Evolutionary conservation across 1,140 invertebrate species (phyloP).

Genomic region (Bombyx mandarina): DNA sequence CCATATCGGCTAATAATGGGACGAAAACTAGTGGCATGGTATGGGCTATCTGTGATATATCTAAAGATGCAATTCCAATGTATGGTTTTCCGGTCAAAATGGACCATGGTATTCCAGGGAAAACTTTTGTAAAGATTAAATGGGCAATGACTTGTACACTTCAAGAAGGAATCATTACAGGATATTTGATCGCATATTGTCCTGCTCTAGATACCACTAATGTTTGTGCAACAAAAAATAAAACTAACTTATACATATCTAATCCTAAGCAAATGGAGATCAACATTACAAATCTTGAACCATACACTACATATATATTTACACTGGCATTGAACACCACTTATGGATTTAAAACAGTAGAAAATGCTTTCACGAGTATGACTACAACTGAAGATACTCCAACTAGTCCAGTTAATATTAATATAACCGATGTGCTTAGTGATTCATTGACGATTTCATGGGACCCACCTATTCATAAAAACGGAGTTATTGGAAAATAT

Average conservation of each 20-base stretch:
- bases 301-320: slow-evolving; percentile 85
- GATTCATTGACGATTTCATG: slow-evolving; percentile 78
- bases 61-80: slow-evolving; percentile 76
- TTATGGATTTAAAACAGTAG: slow-evolving; percentile 77
- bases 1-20: slow-evolving; percentile 79
- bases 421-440: slow-evolving; percentile 76
- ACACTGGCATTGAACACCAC: slow-evolving; percentile 81
- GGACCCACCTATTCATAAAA: slow-evolving; percentile 77
- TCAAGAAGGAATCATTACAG: slow-evolving; percentile 75
- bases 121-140: slow-evolving; percentile 74
- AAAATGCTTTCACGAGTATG: slow-evolving; percentile 77
- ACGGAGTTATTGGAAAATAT: slow-evolving; percentile 83
- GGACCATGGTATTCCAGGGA: slow-evolving; percentile 66
- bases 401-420: slow-evolving; percentile 69
- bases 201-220: slow-evolving; percentile 71
- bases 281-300: slow-evolving; percentile 74
- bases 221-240: slow-evolving; percentile 53
- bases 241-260: slow-evolving; percentile 32
- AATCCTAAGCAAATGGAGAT: slow-evolving; percentile 44
- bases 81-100: slow-evolving; percentile 79
- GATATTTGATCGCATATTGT: slow-evolving; percentile 80
- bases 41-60: slow-evolving; percentile 82
- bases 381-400: slow-evolving; percentile 83
- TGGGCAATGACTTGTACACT: slow-evolving; percentile 82
- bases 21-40: slow-evolving; percentile 80